Percentiles rank a stretch among this genome's conserved stretches.
These are phyloP conservation scores for Eupleurogrammus muticus DNA, from an alignment of 2,797 vertebrate species.

Conservation along the genomic window DNA sequence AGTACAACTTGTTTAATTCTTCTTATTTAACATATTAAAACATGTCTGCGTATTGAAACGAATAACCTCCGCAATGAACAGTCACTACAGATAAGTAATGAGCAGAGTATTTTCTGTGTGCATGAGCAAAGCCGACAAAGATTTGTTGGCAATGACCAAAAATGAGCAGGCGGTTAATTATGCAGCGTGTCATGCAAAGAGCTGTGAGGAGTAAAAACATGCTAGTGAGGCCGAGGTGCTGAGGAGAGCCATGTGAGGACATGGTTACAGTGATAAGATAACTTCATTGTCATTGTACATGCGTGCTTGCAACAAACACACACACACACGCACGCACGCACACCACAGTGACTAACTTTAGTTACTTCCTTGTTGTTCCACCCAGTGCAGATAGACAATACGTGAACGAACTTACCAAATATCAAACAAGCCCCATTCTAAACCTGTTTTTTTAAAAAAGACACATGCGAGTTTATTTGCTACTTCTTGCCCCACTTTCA, in stretches of 20 bases:
- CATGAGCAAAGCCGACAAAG: constrained; percentile 14
- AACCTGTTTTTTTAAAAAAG: constrained; percentile 50
- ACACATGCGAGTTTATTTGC: constrained; percentile 36
- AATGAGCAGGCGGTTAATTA: constrained; percentile 39
- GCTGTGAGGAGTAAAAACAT: constrained; percentile 67
- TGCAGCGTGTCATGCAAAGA: constrained; percentile 75
- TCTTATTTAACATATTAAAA: neutral
- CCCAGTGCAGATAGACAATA: constrained; percentile 20
- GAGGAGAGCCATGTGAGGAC: constrained; percentile 47
- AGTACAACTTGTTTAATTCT: neutral
- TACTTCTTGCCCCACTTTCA: constrained; percentile 12
- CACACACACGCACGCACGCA: constrained; percentile 19
- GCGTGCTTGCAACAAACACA: too few relatives aligned
- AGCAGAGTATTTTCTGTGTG: constrained; percentile 13
- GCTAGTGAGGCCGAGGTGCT: constrained; percentile 52
- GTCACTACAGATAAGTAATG: constrained; percentile 6
- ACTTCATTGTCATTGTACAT: too few relatives aligned
- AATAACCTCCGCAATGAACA: constrained; percentile 11
- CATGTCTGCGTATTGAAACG: neutral
- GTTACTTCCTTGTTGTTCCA: constrained; percentile 28
- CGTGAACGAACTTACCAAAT: constrained; percentile 51
- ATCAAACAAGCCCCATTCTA: constrained; percentile 46
- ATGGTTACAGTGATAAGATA: constrained; percentile 20
- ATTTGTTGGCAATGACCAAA: constrained; percentile 33
- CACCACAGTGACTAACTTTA: constrained; percentile 50